Evolutionary conservation across 2,797 vertebrate species (phyloP).

Genomic region (Neosilurus hyrtlii): DNA sequence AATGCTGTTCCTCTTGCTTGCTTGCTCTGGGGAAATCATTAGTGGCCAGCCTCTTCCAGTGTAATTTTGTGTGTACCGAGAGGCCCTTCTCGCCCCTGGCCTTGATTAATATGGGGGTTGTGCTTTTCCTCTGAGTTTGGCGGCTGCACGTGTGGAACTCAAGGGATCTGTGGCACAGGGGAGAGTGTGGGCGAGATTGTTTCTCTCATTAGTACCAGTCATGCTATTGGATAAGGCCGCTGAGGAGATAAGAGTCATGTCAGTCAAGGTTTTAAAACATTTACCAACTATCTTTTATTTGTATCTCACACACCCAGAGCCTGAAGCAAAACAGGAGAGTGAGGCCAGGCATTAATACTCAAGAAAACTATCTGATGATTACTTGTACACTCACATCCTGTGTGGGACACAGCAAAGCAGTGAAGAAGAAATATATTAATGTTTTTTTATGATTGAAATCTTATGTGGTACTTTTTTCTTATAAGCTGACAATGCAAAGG

Average conservation of each 20-base stretch:
- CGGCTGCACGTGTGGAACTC: conserved; percentile 58
- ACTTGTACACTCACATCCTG: conserved; percentile 3
- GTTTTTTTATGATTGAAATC: no score
- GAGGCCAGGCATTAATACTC: conserved; percentile 14
- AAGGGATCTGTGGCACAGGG: conserved; percentile 62
- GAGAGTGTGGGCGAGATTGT: conserved; percentile 55
- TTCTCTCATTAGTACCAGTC: conserved; percentile 57
- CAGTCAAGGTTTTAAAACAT: conserved; percentile 61
- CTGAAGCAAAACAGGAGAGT: background rate
- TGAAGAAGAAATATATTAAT: background rate
- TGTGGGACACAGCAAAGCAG: background rate
- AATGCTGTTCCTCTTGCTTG: conserved; percentile 23
- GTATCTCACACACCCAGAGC: conserved; percentile 45
- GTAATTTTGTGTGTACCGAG: conserved; percentile 56
- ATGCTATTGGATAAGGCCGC: conserved; percentile 31
- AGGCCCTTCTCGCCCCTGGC: conserved; percentile 59
- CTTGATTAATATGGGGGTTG: conserved; percentile 70
- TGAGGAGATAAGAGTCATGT: conserved; percentile 61
- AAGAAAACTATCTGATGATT: background rate
- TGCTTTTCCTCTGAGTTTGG: conserved; percentile 55
- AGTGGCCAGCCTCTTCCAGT: conserved; percentile 56
- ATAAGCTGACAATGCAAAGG: no score
- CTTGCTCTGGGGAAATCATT: conserved; percentile 58
- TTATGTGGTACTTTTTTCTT: no score
- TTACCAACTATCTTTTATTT: conserved; percentile 67